These are phyloP conservation scores for Pseudococcus viburni DNA, from an alignment of 2,888 invertebrate species.

Conservation along the genomic window DNA sequence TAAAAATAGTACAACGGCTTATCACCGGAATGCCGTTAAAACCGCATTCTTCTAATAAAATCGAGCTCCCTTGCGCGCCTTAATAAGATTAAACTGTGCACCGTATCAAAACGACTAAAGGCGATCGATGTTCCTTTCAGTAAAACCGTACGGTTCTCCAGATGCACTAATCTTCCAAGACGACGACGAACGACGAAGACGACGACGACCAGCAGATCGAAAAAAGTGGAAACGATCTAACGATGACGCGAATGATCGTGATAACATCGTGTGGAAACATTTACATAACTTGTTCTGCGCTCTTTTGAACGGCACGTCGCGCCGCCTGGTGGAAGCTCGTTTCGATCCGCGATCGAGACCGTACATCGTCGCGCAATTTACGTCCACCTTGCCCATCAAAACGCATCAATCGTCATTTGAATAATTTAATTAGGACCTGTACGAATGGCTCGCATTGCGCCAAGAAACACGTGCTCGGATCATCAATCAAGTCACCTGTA, in stretches of 20 bases:
- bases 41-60: conserved; percentile 58
- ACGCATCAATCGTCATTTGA: conserved; percentile 21
- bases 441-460: not conserved
- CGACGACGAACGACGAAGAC: not conserved
- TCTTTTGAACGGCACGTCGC: not conserved
- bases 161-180: conserved; percentile 26
- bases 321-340: not conserved
- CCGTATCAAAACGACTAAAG: conserved; percentile 55
- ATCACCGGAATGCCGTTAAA: conserved; percentile 57
- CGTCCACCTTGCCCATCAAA: not conserved
- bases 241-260: conserved; percentile 28
- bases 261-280: conserved; percentile 48
- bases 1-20: conserved; percentile 54
- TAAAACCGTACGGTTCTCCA: conserved; percentile 38
- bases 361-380: not conserved
- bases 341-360: not conserved
- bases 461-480: not conserved
- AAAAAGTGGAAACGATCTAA: conserved; percentile 21
- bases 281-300: conserved; percentile 49
- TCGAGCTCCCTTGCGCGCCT: conserved; percentile 39
- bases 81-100: conserved; percentile 56
- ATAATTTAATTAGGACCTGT: conserved; percentile 22
- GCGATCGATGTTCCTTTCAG: conserved; percentile 46
- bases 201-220: conserved; percentile 18
- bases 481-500: conserved; percentile 8